These are phyloP conservation scores for Esox masquinongy DNA, from an alignment of 2,797 vertebrate species.

Conservation along the genomic window DNA sequence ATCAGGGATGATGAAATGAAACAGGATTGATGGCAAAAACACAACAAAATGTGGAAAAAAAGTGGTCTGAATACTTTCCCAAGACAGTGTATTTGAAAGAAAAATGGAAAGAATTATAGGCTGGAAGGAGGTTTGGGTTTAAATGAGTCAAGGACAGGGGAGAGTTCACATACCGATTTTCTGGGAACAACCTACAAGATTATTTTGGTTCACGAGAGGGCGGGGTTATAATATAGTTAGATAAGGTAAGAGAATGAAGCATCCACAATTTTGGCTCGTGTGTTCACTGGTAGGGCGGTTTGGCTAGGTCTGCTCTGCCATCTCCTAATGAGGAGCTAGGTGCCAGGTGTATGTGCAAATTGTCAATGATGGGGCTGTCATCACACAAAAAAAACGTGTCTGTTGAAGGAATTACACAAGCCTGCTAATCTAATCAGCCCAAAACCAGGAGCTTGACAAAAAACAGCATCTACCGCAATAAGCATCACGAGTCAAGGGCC, in stretches of 20 bases:
- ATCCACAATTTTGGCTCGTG: constrained; percentile 35
- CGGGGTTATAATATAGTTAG: constrained; percentile 16
- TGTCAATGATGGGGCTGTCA: constrained; percentile 63
- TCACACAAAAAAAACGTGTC: constrained; percentile 58
- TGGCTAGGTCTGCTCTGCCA: constrained; percentile 40
- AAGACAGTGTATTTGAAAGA: too few species aligned
- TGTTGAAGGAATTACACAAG: constrained; percentile 61
- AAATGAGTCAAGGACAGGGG: too few species aligned
- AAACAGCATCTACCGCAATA: constrained; percentile 62
- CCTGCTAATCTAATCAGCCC: constrained; percentile 67
- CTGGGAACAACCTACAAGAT: not conserved
- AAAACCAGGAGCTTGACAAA: constrained; percentile 65
- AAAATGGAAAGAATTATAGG: too few species aligned
- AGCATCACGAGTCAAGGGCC: constrained; percentile 61
- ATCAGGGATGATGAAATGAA: too few species aligned
- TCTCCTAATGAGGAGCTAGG: constrained; percentile 66
- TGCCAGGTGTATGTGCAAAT: constrained; percentile 64
- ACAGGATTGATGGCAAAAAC: too few species aligned
- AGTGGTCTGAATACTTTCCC: too few species aligned
- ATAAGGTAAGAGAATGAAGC: constrained; percentile 24
- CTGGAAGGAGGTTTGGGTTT: too few species aligned
- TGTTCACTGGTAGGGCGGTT: constrained; percentile 25
- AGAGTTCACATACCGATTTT: too few species aligned
- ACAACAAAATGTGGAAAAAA: too few species aligned
- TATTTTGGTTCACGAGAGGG: constrained; percentile 8